These are phyloP conservation scores for Bilobella aurantiaca DNA, from an alignment of 1,140 invertebrate genomes.

Conservation along the genomic window DNA sequence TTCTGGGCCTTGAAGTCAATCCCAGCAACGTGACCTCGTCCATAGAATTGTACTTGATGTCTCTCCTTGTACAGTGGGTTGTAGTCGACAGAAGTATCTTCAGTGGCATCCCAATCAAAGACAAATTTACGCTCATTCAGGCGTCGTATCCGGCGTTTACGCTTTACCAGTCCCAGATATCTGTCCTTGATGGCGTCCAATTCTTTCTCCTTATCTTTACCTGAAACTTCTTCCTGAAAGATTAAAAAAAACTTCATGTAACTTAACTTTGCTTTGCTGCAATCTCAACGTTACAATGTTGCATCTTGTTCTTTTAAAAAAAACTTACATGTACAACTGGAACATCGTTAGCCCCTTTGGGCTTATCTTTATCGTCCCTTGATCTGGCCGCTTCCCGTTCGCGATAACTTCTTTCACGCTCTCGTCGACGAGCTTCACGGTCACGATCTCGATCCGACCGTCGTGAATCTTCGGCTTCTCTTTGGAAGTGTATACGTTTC, in stretches of 20 bases:
- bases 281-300: not conserved
- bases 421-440: conserved; percentile 37
- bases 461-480: conserved; percentile 46
- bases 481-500: conserved; percentile 49
- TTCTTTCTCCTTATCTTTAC: conserved; percentile 82
- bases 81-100: conserved; percentile 97
- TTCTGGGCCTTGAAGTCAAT: conserved; percentile 97
- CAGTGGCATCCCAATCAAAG: conserved; percentile 98
- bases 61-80: conserved; percentile 79
- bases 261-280: not conserved
- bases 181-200: conserved; percentile 86
- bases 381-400: conserved; percentile 27
- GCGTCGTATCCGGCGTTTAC: conserved; percentile 78
- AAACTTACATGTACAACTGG: not conserved
- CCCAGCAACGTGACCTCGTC: conserved; percentile 91
- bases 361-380: conserved; percentile 40
- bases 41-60: conserved; percentile 78
- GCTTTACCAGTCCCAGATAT: conserved; percentile 89
- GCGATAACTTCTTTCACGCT: conserved; percentile 37
- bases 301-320: conserved; percentile 11
- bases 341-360: conserved; percentile 10
- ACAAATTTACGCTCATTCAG: conserved; percentile 98
- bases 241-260: not conserved
- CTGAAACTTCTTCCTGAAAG: conserved; percentile 27
- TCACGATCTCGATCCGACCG: conserved; percentile 37